A percentile compares a stretch with the other conserved stretches of the same genome.
Evolutionary conservation across 35 echinoderm and acorn worm genomes (phyloP).

Genomic region (Nesometra sesokonis): DNA sequence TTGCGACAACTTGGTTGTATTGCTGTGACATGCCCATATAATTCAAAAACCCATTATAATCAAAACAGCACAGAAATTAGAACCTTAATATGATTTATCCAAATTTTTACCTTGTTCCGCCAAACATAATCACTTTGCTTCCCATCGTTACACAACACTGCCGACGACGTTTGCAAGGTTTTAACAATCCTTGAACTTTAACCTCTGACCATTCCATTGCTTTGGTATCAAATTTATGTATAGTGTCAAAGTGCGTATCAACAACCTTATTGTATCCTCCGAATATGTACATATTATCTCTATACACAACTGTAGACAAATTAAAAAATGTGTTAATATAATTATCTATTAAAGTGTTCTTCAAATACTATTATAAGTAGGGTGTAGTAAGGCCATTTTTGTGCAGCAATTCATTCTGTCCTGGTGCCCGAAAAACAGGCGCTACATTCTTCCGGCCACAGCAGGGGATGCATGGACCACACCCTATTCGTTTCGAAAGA

Average conservation of each 20-base stretch:
- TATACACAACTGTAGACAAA: conserved; percentile 41
- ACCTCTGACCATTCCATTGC: conserved; percentile 75
- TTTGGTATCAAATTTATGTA: conserved; percentile 69
- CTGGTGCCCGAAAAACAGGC: too few relatives aligned
- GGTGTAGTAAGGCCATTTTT: too few relatives aligned
- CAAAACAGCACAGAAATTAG: background rate
- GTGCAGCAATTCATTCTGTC: too few relatives aligned
- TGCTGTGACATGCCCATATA: background rate
- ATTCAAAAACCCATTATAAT: background rate
- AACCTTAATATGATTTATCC: background rate
- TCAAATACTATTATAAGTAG: too few relatives aligned
- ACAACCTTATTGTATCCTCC: conserved; percentile 83
- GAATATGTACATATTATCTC: conserved; percentile 63
- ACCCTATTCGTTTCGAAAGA: too few relatives aligned
- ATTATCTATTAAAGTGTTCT: too few relatives aligned
- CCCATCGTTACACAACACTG: conserved; percentile 70
- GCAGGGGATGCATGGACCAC: too few relatives aligned
- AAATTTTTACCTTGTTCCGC: conserved; percentile 73
- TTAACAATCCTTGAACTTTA: conserved; percentile 28
- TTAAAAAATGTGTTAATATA: background rate
- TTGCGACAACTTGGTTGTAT: too few relatives aligned
- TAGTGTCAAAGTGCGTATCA: conserved; percentile 70
- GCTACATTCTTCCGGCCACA: too few relatives aligned
- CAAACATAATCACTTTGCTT: conserved; percentile 82
- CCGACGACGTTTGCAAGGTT: conserved; percentile 40